A percentile compares a stretch with the other conserved stretches of the same genome.
phyloP scores from a whole-genome alignment of 2,797 vertebrate species.

The Myoxocephalus aenaeus region DNA sequence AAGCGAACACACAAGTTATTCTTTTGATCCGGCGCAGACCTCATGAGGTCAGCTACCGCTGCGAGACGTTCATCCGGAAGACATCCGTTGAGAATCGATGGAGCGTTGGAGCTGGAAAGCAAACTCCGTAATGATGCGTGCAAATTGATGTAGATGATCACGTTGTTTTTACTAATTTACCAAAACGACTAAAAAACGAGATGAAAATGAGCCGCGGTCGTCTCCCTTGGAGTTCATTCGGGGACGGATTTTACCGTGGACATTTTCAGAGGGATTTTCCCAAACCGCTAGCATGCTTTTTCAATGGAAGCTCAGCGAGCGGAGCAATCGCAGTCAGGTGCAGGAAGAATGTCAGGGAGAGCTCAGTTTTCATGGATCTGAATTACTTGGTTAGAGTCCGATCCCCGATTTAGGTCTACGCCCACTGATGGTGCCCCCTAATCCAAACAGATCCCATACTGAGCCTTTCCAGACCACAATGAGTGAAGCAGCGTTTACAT shows the following conservation, averaged over 20 bases:
- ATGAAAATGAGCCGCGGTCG: background rate
- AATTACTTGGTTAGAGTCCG: background rate
- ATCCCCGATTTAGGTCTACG: background rate
- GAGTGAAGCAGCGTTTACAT: background rate
- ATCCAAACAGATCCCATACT: conserved; percentile 4
- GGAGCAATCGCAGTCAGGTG: background rate
- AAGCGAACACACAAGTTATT: background rate
- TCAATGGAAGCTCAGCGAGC: background rate
- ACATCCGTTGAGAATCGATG: conserved; percentile 27
- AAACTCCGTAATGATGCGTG: conserved; percentile 7
- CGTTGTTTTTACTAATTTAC: background rate
- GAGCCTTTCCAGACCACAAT: background rate
- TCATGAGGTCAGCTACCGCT: conserved; percentile 22
- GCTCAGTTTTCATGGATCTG: background rate
- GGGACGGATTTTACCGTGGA: background rate
- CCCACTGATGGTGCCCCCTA: background rate
- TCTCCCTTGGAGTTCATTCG: background rate
- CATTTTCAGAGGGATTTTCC: background rate
- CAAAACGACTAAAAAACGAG: background rate
- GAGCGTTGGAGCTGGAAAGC: background rate
- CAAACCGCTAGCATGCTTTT: background rate
- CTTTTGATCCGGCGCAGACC: conserved; percentile 6
- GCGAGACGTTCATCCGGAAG: conserved; percentile 23
- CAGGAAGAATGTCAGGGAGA: background rate
- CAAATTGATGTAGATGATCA: conserved; percentile 7